Conservation (phyloP, 2,113 vertebrate genomes). For the Oncorhynchus keta region DNA sequence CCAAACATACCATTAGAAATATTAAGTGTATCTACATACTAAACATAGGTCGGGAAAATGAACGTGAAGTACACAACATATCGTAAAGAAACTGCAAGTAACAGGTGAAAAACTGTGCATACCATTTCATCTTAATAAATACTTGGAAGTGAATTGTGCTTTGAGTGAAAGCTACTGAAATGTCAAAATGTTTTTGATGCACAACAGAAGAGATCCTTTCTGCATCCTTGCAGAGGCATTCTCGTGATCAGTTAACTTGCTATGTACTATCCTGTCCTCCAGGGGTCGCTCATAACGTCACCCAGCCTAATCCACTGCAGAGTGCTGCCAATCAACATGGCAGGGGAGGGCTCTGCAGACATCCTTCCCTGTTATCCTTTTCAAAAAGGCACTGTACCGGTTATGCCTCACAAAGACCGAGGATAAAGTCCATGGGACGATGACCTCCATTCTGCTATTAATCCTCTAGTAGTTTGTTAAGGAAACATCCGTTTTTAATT, state of each 20-base stretch:
- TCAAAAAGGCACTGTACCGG: constrained; percentile 51
- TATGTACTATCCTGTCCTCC: not conserved
- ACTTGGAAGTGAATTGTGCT: constrained; percentile 18
- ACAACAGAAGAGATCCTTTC: not conserved
- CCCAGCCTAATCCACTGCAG: not conserved
- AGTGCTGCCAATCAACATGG: constrained; percentile 3
- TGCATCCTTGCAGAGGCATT: not conserved
- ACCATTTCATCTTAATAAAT: constrained; percentile 24
- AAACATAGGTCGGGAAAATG: not conserved
- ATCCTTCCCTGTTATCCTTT: not conserved
- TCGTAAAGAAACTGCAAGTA: constrained; percentile 6
- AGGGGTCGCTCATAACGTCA: not conserved
- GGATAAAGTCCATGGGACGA: not conserved
- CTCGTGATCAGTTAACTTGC: not conserved
- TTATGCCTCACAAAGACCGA: not conserved
- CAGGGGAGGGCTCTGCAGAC: constrained; percentile 9
- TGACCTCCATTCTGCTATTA: not conserved
- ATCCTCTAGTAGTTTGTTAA: not conserved
- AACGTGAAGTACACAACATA: constrained; percentile 8
- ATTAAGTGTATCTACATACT: not conserved
- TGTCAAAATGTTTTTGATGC: not conserved
- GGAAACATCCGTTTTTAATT: not conserved
- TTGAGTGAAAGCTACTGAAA: not conserved
- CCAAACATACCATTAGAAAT: not conserved
- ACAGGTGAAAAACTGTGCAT: constrained; percentile 11